Conservation (phyloP, 92 coral and sea anemone species). For the Bergia sp. region DNA sequence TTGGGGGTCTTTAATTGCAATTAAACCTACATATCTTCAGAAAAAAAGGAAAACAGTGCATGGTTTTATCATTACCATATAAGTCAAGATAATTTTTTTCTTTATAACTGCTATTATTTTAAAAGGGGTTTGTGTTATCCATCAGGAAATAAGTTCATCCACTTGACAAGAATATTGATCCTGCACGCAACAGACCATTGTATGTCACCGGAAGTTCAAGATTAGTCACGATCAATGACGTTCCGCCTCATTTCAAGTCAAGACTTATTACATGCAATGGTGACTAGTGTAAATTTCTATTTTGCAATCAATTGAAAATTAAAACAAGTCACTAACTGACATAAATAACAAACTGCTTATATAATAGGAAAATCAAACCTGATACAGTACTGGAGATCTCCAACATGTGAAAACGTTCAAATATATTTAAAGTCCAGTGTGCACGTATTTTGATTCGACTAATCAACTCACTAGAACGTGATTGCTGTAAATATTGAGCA, state of each 20-base stretch:
- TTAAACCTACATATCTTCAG: too few species aligned
- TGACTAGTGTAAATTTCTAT: not conserved
- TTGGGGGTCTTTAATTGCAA: too few species aligned
- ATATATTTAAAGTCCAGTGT: not conserved
- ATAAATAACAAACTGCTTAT: not conserved
- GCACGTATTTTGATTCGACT: not conserved
- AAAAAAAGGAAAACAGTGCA: too few species aligned
- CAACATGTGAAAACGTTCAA: not conserved
- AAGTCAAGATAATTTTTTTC: not conserved
- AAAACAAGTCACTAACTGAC: not conserved
- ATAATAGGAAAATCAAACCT: not conserved
- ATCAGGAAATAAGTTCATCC: not conserved
- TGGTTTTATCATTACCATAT: not conserved
- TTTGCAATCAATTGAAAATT: not conserved
- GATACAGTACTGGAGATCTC: not conserved
- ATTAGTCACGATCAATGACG: conserved; percentile 15
- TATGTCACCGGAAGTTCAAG: conserved; percentile 18
- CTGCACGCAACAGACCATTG: not conserved
- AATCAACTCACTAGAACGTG: too few species aligned
- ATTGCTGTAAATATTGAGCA: not conserved
- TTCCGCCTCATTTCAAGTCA: conserved; percentile 4
- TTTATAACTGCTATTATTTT: not conserved
- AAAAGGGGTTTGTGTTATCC: not conserved
- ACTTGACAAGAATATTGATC: not conserved
- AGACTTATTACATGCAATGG: not conserved